Evolutionary conservation across 2,797 vertebrate genomes (phyloP), one percentile per base, ranked within the genome.

Genomic region (Microctenopoma steveboyesi): DNA sequence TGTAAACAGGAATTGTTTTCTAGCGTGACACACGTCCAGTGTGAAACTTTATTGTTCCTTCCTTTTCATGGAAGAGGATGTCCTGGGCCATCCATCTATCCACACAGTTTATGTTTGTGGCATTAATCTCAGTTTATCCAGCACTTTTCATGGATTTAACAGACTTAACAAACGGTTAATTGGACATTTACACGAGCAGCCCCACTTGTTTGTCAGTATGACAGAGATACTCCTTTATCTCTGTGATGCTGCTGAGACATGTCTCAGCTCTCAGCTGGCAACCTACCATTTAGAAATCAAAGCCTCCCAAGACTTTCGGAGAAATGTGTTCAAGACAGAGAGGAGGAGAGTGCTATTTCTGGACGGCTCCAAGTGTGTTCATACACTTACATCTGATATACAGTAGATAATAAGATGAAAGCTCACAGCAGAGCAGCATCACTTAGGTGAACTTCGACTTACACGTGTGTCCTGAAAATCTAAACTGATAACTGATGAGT

Each of bases 1-100:
- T 74, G 83, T 88, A 91, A 93, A 93, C 91, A 93, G 90, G 90
- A 94, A 81, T 59, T 72, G 74, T 70, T 67, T 52, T 82, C 76
- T 71, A 69, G 62, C 33, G 2, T 64, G 74, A 69, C 64, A 69
- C 63, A 57, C 73, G 66, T 57, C 72, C 67, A 68, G 54, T 14
- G 39, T 78, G 51, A 88, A 68, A 72, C 75, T 65, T 82, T 60
- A 46, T 52, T 13, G 65, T 53, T 79, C n/a, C 43, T 83, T 84
- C 81, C 81, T 88, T 51, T 76, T 82, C 50, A 43, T 53, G 47
- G 35, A 61, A 78, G 59, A 90, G 91, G 91, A 93, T 84, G 69
- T 91, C 84, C 86, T 81, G 79, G 74, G 72, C 71, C 69, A 25
- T 86, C 58, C 37, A 47, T 86, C 58, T 37, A 47, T 83, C 65